phyloP scores from a whole-genome alignment of 1,140 invertebrate genomes.

The Trachelipus rathkii region DNA sequence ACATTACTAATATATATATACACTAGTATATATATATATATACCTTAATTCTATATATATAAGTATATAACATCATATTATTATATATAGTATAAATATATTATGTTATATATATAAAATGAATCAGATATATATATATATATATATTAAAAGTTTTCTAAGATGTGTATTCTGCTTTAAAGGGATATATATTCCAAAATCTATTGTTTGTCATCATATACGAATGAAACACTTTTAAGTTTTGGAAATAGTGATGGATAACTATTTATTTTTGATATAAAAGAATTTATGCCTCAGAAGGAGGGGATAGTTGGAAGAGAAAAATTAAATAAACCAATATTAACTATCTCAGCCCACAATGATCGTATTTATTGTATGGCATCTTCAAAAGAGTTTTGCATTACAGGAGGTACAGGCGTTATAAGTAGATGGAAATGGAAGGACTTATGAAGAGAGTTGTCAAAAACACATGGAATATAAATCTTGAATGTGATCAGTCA shows the following conservation, averaged over 20 bases:
- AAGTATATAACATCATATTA: no score
- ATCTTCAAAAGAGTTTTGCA: conserved; percentile 1
- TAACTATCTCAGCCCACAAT: neutral
- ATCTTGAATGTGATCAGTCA: neutral
- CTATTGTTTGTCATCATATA: neutral
- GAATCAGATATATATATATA: no score
- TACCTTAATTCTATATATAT: no score
- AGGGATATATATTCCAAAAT: neutral
- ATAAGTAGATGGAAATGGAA: neutral
- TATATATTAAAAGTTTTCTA: no score
- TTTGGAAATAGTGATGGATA: neutral
- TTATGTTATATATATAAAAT: no score
- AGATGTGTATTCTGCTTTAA: neutral
- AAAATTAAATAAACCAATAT: neutral
- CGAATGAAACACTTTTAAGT: neutral
- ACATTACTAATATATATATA: no score
- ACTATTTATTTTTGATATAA: neutral
- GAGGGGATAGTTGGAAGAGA: neutral
- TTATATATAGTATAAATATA: no score
- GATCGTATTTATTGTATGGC: neutral
- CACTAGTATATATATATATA: no score
- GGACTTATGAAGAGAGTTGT: neutral
- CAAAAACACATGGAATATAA: neutral
- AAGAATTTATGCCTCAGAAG: neutral
- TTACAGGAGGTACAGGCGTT: neutral